These are phyloP conservation scores for Balearica regulorum DNA, from an alignment of 2,797 vertebrate genomes.

Conservation along the genomic window DNA sequence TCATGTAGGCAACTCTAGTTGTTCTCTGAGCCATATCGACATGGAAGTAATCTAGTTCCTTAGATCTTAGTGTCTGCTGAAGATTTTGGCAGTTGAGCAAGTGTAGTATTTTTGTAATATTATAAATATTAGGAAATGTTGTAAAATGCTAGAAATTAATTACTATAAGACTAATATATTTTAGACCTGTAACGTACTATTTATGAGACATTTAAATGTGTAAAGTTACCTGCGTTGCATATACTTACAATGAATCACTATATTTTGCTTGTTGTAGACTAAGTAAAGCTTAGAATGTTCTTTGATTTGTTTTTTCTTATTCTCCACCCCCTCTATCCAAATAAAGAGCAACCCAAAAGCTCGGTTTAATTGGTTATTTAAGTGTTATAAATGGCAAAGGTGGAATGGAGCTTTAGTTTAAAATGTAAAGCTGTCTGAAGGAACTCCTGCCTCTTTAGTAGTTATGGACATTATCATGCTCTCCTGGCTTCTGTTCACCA, in stretches of 20 bases:
- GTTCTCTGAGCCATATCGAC: neutral
- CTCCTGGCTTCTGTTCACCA: neutral
- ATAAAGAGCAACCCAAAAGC: neutral
- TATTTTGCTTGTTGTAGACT: neutral
- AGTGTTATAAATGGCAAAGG: neutral
- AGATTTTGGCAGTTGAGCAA: neutral
- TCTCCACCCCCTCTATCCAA: no score
- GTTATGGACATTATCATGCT: accelerated
- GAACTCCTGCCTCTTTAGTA: neutral
- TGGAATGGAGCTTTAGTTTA: neutral
- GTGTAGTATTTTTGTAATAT: neutral
- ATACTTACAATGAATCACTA: neutral
- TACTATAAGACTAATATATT: neutral
- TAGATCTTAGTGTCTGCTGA: neutral
- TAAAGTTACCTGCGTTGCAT: neutral
- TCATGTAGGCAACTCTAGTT: neutral
- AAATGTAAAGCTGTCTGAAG: accelerated
- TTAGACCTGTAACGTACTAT: neutral
- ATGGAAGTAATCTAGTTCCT: neutral
- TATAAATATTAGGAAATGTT: neutral
- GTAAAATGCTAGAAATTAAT: neutral
- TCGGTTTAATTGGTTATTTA: neutral
- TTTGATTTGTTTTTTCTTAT: neutral
- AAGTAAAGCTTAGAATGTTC: neutral
- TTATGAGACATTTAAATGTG: neutral